Evolutionary conservation across 2,797 vertebrate genomes (phyloP).

Genomic region (Parambassis ranga): DNA sequence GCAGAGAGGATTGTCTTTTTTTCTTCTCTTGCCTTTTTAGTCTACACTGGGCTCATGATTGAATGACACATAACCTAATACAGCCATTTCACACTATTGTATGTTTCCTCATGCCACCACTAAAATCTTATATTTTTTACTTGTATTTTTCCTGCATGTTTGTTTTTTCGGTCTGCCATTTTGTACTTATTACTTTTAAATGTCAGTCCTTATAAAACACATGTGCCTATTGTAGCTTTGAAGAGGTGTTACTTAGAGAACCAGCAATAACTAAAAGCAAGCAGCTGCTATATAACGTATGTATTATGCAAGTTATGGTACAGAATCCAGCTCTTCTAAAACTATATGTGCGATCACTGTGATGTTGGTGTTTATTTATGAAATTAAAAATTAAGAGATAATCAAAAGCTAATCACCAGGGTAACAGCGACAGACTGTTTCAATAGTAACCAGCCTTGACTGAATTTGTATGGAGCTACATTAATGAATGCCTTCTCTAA

Average conservation of each 20-base stretch:
- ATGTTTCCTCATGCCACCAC: constrained; percentile 1
- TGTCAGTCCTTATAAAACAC: constrained; percentile 25
- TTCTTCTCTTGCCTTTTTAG: constrained; percentile 6
- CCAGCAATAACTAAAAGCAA: constrained; percentile 42
- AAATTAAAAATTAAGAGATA: constrained; percentile 7
- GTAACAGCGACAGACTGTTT: neutral
- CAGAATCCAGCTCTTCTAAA: constrained; percentile 10
- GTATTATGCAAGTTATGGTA: constrained; percentile 42
- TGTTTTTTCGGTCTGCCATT: neutral
- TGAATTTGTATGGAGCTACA: constrained; percentile 33
- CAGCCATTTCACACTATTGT: constrained; percentile 11
- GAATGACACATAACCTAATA: neutral
- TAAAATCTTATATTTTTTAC: constrained; percentile 7
- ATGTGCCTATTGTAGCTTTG: constrained; percentile 35
- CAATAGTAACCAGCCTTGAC: constrained; percentile 28
- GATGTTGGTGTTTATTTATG: constrained; percentile 35
- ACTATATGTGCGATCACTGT: constrained; percentile 30
- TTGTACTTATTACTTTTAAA: constrained; percentile 35
- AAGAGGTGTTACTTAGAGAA: constrained; percentile 28
- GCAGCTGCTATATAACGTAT: constrained; percentile 14
- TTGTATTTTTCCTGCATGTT: neutral
- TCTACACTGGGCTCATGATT: constrained; percentile 13
- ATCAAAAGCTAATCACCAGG: constrained; percentile 14
- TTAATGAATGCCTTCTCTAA: constrained; percentile 41
- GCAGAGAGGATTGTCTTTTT: neutral